phyloP scores from a whole-genome alignment of 2,113 vertebrate genomes.

The Tylochromis polylepis region DNA sequence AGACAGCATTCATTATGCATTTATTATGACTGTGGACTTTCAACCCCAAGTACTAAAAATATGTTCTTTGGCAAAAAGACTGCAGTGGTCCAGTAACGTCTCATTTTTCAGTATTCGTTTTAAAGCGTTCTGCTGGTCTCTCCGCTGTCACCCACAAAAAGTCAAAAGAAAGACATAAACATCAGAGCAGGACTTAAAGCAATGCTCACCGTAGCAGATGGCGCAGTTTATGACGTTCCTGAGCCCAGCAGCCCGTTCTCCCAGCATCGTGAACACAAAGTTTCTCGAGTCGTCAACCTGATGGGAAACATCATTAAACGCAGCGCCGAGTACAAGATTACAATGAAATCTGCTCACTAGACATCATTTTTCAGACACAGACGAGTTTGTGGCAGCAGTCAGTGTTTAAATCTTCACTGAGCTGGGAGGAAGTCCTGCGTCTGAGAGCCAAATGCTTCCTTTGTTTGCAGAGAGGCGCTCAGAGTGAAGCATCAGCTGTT shows the following conservation, averaged over 20 bases:
- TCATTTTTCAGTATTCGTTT: background rate
- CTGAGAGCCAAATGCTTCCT: background rate
- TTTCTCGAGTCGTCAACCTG: constrained; percentile 74
- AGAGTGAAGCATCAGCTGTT: background rate
- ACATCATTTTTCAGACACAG: background rate
- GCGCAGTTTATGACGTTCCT: constrained; percentile 68
- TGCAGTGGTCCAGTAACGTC: background rate
- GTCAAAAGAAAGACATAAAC: background rate
- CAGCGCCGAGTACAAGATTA: background rate
- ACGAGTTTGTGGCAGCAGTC: background rate
- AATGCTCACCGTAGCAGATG: constrained; percentile 80
- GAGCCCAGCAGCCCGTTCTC: constrained; percentile 55
- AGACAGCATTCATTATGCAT: background rate
- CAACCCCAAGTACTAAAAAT: background rate
- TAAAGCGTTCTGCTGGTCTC: background rate
- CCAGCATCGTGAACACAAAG: constrained; percentile 71
- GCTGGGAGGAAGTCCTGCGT: background rate
- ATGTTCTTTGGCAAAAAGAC: background rate
- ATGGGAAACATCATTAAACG: background rate
- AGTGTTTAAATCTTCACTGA: accelerated
- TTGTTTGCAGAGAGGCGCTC: background rate
- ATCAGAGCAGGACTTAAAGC: background rate
- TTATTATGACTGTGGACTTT: background rate
- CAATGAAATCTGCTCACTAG: accelerated
- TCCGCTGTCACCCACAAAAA: background rate